Conservation (phyloP, 2,113 vertebrate species). For the Alligator sinensis region DNA sequence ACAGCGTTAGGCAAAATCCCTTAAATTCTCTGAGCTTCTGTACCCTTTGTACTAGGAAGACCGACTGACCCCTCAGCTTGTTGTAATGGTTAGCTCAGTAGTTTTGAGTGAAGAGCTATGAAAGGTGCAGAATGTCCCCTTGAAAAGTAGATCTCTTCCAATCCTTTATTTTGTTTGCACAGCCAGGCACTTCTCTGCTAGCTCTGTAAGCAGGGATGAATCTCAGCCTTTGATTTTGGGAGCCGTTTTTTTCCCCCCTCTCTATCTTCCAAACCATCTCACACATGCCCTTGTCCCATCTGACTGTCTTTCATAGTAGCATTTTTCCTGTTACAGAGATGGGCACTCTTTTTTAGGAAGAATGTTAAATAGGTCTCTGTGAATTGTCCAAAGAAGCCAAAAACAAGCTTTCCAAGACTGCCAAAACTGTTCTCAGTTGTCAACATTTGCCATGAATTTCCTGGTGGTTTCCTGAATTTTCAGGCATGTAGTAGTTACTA, state of each 20-base stretch:
- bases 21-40: background rate
- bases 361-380: background rate
- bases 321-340: background rate
- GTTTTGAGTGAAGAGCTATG: background rate
- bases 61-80: background rate
- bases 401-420: background rate
- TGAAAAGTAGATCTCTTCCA: background rate
- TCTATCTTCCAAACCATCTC: background rate
- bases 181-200: background rate
- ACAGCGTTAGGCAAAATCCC: background rate
- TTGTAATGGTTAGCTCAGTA: background rate
- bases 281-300: background rate
- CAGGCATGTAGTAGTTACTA: background rate
- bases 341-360: background rate
- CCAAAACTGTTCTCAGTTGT: background rate
- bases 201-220: background rate
- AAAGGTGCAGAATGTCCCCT: background rate
- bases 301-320: background rate
- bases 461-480: constrained; percentile 8
- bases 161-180: background rate
- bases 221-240: background rate
- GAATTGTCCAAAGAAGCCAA: background rate
- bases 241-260: background rate
- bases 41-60: background rate
- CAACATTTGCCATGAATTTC: background rate